Percentiles rank a stretch among this genome's conserved stretches.
Evolutionary conservation across 2,888 invertebrate genomes (phyloP).

Genomic region (Amphimallon solstitiale): DNA sequence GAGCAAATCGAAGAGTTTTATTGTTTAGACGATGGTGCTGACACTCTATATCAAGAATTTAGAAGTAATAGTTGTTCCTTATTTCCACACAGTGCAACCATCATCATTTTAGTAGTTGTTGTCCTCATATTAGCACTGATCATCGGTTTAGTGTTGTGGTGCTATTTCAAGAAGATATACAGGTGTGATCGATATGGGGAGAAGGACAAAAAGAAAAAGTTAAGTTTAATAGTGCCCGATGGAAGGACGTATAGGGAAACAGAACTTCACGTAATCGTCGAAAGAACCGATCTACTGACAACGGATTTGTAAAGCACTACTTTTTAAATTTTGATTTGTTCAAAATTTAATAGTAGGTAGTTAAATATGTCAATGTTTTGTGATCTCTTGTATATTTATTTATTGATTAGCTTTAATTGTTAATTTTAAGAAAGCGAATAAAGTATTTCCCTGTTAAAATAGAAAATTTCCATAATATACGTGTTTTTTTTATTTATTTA

Average conservation of each 20-base stretch:
- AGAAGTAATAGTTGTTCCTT: constrained; percentile 53
- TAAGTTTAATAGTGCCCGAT: constrained; percentile 82
- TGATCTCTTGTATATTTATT: constrained; percentile 29
- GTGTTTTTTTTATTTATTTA: constrained; percentile 5
- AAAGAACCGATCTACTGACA: constrained; percentile 83
- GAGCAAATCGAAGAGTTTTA: constrained; percentile 52
- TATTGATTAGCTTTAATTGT: constrained; percentile 15
- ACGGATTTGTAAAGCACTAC: constrained; percentile 72
- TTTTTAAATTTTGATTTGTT: not conserved
- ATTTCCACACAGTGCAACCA: constrained; percentile 53
- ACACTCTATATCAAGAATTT: constrained; percentile 28
- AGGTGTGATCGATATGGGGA: constrained; percentile 59
- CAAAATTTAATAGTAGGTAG: too few relatives aligned
- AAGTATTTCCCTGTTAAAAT: not conserved
- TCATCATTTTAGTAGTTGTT: constrained; percentile 61
- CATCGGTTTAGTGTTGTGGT: constrained; percentile 57
- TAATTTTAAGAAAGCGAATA: not conserved
- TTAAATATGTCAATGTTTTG: constrained; percentile 3
- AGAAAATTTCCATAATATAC: not conserved
- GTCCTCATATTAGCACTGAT: constrained; percentile 64
- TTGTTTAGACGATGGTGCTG: constrained; percentile 51
- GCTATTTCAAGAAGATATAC: constrained; percentile 61
- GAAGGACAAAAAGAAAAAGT: constrained; percentile 66
- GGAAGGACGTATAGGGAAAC: constrained; percentile 86
- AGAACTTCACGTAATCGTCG: constrained; percentile 86